Evolutionary conservation across 2,888 invertebrate genomes (phyloP).

Genomic region (Drosophila peninsularis): DNA sequence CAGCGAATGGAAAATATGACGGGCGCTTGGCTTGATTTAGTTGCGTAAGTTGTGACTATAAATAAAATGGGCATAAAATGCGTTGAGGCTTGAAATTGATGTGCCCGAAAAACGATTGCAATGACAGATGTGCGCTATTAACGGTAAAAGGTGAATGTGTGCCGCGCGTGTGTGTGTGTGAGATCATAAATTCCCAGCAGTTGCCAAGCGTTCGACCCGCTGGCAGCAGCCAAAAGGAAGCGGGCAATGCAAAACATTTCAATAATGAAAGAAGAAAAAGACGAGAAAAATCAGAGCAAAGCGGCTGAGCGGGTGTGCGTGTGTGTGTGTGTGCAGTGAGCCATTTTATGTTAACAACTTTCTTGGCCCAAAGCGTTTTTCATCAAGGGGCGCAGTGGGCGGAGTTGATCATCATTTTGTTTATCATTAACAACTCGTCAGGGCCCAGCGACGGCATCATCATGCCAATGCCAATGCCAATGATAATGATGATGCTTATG

Average conservation of each 20-base stretch:
- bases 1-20: conserved; percentile 44
- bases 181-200: conserved; percentile 46
- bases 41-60: conserved; percentile 45
- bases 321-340: conserved; percentile 59
- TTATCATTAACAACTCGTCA: conserved; percentile 78
- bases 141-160: conserved; percentile 47
- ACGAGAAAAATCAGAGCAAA: conserved; percentile 45
- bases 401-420: conserved; percentile 66
- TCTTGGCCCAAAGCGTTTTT: conserved; percentile 71
- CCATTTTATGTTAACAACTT: conserved; percentile 79
- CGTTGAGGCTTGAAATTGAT: conserved; percentile 57
- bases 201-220: conserved; percentile 33
- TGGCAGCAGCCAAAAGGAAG: conserved; percentile 18
- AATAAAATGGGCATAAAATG: conserved; percentile 47
- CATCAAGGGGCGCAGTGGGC: conserved; percentile 47
- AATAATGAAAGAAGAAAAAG: conserved; percentile 47
- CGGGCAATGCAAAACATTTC: conserved; percentile 58
- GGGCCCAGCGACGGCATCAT: conserved; percentile 35
- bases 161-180: background rate
- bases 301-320: conserved; percentile 36
- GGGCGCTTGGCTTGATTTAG: conserved; percentile 11
- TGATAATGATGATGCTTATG: conserved; percentile 33
- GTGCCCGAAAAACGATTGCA: conserved; percentile 63
- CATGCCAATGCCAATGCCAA: conserved; percentile 21
- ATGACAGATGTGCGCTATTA: conserved; percentile 71